Evolutionary conservation across 2,888 invertebrate species (phyloP).

Genomic region (Herminia tarsipennalis): DNA sequence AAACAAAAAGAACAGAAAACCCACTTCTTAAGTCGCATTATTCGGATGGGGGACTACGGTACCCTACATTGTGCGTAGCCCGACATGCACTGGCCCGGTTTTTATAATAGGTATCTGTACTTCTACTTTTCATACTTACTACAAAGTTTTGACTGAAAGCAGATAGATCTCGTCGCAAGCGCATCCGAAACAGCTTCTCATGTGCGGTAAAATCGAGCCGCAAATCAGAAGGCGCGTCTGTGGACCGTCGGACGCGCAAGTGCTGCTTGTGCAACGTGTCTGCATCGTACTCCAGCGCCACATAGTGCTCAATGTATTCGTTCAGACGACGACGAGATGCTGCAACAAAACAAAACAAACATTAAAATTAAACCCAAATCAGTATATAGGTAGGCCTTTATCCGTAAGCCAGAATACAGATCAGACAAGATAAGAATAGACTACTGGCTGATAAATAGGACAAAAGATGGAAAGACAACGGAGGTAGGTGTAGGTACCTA

Average conservation of each 20-base stretch:
- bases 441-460: constrained; percentile 49
- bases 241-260: constrained; percentile 89
- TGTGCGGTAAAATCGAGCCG: constrained; percentile 91
- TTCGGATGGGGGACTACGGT: too few species aligned
- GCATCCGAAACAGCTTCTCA: constrained; percentile 92
- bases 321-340: constrained; percentile 92
- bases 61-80: too few species aligned
- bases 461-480: constrained; percentile 45
- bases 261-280: constrained; percentile 86
- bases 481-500: too few species aligned
- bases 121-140: constrained; percentile 81
- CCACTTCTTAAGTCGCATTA: too few species aligned
- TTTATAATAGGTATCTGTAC: too few species aligned
- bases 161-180: constrained; percentile 93
- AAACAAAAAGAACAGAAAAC: too few species aligned
- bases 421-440: constrained; percentile 47
- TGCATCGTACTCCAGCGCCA: constrained; percentile 93
- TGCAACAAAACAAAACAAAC: constrained; percentile 58
- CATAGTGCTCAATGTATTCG: constrained; percentile 96
- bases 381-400: constrained; percentile 43
- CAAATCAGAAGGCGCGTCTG: constrained; percentile 75
- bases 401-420: constrained; percentile 47
- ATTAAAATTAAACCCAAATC: constrained; percentile 16
- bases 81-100: too few species aligned
- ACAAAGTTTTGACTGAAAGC: constrained; percentile 94